Evolutionary conservation across 2,113 vertebrate species (phyloP), one percentile per base, ranked within the genome.

Genomic region (Shinisaurus crocodilurus): DNA sequence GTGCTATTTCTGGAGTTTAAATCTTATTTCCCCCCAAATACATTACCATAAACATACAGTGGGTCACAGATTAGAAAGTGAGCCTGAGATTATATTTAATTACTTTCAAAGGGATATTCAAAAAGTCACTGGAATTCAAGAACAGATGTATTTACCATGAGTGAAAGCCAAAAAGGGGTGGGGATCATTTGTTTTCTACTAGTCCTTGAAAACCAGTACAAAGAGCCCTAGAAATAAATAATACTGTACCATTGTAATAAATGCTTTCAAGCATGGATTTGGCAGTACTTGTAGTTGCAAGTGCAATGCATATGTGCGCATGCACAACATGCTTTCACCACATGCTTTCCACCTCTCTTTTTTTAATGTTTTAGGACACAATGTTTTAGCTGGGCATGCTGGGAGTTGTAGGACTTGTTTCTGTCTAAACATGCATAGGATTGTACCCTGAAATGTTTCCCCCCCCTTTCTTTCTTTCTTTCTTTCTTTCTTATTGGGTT

Each of bases 1-100:
- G 80, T 84, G 7, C 18, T 89, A 57, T 90, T 80, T n/a, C 34
- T 92, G 87, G n/a, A 94, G 76, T 63, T 54, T 9, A 85, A 37
- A 16, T 84, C 90, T 91, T 0, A 0, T 63, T 3, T 85, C 16
- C 1, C 12, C 43, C 27, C 76, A n/a, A 5, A 20, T 70, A 65
- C 80, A 40, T 85, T 80, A 1, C 6, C 79, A 63, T 70, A 77
- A 43, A 87, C 91, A 83, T n/a, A 57, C 6, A 88, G 15, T 0
- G 82, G 70, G 91, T 70, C 4, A 37, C 37, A 90, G 57, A 43
- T 75, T 20, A 86, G 1, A 34, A 88, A 80, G 88, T 89, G 0
- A 87, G 82, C 9, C n/a, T 82, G 65, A 12, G 1, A 16, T 88
- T 76, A 88, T 8, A 77, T 48, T 67, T 27, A 85, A 85, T 85